Base-by-base conservation (phyloP, 2,113 vertebrate genomes). In the Eudyptes chrysolophus region DNA sequence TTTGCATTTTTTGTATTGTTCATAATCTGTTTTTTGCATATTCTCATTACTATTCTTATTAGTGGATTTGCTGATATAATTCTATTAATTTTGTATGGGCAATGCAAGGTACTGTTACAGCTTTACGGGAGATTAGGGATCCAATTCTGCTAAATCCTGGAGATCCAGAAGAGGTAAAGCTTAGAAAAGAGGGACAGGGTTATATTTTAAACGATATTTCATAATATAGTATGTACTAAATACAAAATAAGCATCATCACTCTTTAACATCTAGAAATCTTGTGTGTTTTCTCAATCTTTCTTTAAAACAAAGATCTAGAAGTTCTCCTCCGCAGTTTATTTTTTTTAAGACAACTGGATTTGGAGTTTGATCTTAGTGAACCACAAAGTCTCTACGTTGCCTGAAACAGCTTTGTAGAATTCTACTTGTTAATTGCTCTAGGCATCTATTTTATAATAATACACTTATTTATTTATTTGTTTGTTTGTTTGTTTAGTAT, bases 141-240 rank as follows among this genome's bases (percentile, higher is more conserved):
- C 13, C 30, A 89, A 13, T 61, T 71, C 36, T 91, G 9, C 8
- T 74, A 74, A 70, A 72, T 80, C 10, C 27, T 25, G 5, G 10
- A 64, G 16, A 90, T 11, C 3, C 4, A 86, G 30, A 65, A 89
- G 8, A 86, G 11, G 24, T 22, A 57, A 16, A 27, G 20, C 21
- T 60, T 61, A 18, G 13, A 70, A 69, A 6, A 77, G 6, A 81
- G 8, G 5, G 4, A 1, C 0, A 62, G 1, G 6, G 7, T 1
- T 65, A 15, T 40, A 55, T 49, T 92, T 86, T 80, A 84, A 68
- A 2, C 32, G 49, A 18, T 76, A 60, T 51, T 58, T 72, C 20
- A 26, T 54, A 88, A 38, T 40, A 10, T 9, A 60, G 0, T 9
- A 66, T 18, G 4, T n/a, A 26, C 2, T 69, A 72, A 54, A 81